phyloP scores from a whole-genome alignment of 2,888 invertebrate species.

The Azorinus chamasolen region DNA sequence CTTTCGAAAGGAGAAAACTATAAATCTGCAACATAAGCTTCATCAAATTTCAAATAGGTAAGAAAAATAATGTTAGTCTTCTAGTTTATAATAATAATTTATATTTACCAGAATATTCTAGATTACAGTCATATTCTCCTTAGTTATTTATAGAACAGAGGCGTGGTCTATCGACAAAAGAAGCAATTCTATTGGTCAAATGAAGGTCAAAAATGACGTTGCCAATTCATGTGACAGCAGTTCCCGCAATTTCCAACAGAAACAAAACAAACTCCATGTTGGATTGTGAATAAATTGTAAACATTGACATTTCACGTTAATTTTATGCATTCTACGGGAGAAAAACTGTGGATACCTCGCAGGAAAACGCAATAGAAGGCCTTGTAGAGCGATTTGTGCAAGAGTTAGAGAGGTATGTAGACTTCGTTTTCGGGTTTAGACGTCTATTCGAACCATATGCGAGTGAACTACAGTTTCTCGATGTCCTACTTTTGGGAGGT shows the following conservation, averaged over 20 bases:
- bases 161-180: conserved; percentile 24
- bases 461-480: too few relatives aligned
- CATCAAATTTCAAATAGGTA: too few relatives aligned
- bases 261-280: conserved; percentile 78
- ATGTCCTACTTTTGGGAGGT: conserved; percentile 22
- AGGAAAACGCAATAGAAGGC: conserved; percentile 59
- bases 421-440: not conserved
- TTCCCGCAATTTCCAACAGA: conserved; percentile 75
- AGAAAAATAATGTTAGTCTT: too few relatives aligned
- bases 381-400: conserved; percentile 57
- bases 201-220: conserved; percentile 48
- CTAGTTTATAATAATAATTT: too few relatives aligned
- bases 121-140: conserved; percentile 20
- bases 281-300: conserved; percentile 65
- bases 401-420: conserved; percentile 60
- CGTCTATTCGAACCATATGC: conserved; percentile 18
- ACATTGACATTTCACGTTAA: conserved; percentile 53
- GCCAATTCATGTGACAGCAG: conserved; percentile 64
- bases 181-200: conserved; percentile 9
- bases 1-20: too few relatives aligned
- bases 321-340: conserved; percentile 17
- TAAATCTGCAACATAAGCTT: too few relatives aligned
- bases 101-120: too few relatives aligned
- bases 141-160: conserved; percentile 12
- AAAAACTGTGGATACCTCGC: conserved; percentile 63